A percentile compares a stretch with the other conserved stretches of the same genome.
Evolutionary conservation across 2,113 vertebrate species (phyloP).

Genomic region (Telmatochromis sp.): DNA sequence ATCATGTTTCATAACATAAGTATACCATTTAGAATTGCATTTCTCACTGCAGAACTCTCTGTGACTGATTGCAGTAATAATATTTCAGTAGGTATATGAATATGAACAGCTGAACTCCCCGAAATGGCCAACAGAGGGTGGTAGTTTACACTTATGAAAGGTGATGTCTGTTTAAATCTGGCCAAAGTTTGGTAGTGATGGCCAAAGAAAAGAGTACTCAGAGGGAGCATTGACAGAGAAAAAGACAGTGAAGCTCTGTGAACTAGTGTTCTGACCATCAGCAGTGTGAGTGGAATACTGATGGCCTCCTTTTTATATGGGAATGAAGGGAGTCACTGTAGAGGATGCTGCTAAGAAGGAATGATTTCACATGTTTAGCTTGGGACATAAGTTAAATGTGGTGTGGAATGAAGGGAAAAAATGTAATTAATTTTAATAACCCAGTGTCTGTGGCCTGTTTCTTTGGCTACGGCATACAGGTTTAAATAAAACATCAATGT

Average conservation of each 20-base stretch:
- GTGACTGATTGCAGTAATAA: neutral
- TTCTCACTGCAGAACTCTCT: neutral
- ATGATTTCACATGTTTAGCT: neutral
- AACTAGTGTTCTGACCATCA: constrained; percentile 33
- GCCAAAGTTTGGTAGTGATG: neutral
- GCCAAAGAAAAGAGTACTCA: constrained; percentile 24
- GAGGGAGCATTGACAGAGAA: constrained; percentile 42
- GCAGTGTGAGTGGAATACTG: constrained; percentile 46
- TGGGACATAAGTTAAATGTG: neutral
- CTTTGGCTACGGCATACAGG: neutral
- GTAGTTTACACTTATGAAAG: constrained; percentile 9
- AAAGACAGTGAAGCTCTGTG: constrained; percentile 56
- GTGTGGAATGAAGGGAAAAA: neutral
- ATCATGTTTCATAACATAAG: neutral
- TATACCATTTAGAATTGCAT: neutral
- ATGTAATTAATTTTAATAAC: neutral
- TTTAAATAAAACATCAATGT: neutral
- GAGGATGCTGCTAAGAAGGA: neutral
- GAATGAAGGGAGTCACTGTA: constrained; percentile 49
- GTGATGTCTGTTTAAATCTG: neutral
- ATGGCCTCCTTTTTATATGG: constrained; percentile 29
- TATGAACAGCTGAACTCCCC: neutral
- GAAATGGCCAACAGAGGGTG: constrained; percentile 39
- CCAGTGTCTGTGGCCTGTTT: neutral
- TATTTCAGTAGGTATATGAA: neutral